A percentile compares a stretch with the other conserved stretches of the same genome.
Conservation (phyloP, 1,140 invertebrate genomes). For the Monomorium pharaonis region DNA sequence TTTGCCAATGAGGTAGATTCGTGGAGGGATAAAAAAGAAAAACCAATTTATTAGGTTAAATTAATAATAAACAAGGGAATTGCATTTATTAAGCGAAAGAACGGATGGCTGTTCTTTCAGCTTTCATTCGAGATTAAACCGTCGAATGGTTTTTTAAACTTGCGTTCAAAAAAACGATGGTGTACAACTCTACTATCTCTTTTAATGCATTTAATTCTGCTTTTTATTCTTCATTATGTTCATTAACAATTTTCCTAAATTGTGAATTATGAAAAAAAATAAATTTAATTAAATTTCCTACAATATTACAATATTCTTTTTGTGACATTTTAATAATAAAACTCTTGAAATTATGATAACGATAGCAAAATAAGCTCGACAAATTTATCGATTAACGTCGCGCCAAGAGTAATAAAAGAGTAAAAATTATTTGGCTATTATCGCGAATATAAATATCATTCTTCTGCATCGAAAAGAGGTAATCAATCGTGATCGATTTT, state of each 20-base stretch:
- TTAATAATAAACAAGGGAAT: not conserved
- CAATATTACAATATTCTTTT: not conserved
- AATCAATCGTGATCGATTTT: slow-evolving; percentile 35
- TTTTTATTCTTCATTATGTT: not conserved
- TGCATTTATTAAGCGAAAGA: not conserved
- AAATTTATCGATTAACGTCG: slow-evolving; percentile 20
- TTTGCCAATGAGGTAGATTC: not conserved
- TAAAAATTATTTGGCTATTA: not conserved
- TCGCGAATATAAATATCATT: not conserved
- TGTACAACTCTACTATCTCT: not conserved
- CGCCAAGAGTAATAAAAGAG: not conserved
- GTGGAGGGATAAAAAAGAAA: not conserved
- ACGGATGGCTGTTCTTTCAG: not conserved
- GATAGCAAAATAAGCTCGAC: not conserved
- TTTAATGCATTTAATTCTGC: not conserved
- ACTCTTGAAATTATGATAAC: not conserved
- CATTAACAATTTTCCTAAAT: not conserved
- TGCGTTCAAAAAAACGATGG: not conserved
- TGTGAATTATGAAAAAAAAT: no score
- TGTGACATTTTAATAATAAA: not conserved
- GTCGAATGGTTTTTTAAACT: not conserved
- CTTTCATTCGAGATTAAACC: not conserved
- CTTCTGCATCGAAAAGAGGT: not conserved
- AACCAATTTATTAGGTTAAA: slow-evolving; percentile 21
- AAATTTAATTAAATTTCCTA: not conserved